A percentile compares a stretch with the other conserved stretches of the same genome.
These are phyloP conservation scores for Aphelinus certus DNA, from an alignment of 1,140 invertebrate genomes.

Conservation along the genomic window DNA sequence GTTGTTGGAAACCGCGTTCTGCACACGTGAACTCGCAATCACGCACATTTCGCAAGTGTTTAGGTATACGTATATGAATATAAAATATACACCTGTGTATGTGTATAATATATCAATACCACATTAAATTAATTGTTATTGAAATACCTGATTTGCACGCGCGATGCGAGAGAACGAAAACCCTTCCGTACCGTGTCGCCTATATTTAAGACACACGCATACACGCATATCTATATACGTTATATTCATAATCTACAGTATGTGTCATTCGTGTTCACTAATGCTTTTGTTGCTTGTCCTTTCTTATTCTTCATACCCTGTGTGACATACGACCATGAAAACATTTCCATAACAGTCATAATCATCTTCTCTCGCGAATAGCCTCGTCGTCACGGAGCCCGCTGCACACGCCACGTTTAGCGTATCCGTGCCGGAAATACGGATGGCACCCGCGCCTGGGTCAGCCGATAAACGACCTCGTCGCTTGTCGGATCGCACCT, in stretches of 20 bases:
- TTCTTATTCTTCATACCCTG: too few species aligned
- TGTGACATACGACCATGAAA: not conserved
- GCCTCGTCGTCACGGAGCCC: not conserved
- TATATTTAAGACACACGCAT: not conserved
- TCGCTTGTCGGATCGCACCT: too few species aligned
- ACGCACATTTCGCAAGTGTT: not conserved
- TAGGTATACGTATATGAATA: not conserved
- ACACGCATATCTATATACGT: slow-evolving; percentile 14
- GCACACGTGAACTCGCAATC: slow-evolving; percentile 3
- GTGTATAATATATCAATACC: not conserved
- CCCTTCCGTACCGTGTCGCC: slow-evolving; percentile 6
- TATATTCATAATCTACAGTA: not conserved
- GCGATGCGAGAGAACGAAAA: slow-evolving; percentile 14
- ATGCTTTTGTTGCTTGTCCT: slow-evolving; percentile 20
- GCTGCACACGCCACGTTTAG: too few species aligned
- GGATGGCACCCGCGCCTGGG: too few species aligned
- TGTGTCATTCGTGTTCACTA: slow-evolving; percentile 26
- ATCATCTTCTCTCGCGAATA: not conserved
- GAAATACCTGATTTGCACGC: slow-evolving; percentile 9
- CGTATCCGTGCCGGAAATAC: too few species aligned
- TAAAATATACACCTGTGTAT: not conserved
- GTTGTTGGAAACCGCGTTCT: not conserved
- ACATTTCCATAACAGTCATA: not conserved
- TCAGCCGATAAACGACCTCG: too few species aligned
- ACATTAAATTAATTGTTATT: slow-evolving; percentile 1